phyloP scores from a whole-genome alignment of 2,113 vertebrate species.

The Delphinus delphis region DNA sequence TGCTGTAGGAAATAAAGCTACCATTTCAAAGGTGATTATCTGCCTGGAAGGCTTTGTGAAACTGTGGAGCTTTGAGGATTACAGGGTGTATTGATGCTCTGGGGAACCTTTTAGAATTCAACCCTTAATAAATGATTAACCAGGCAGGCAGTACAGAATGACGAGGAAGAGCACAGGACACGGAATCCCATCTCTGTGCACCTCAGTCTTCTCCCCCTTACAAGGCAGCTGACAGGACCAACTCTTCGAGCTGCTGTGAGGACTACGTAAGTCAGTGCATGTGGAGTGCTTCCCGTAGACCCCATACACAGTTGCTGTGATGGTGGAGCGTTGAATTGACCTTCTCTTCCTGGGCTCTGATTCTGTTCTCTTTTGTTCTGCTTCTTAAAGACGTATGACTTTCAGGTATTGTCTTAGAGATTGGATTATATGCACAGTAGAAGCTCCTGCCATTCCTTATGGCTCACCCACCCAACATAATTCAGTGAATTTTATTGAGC shows the following conservation, averaged over 20 bases:
- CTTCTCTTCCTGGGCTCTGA: background rate
- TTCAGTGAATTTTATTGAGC: background rate
- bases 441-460: background rate
- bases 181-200: background rate
- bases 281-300: rapidly evolving
- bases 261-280: rapidly evolving
- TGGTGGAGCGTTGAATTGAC: rapidly evolving
- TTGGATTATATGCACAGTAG: background rate
- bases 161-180: rapidly evolving
- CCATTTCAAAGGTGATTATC: background rate
- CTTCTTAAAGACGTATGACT: background rate
- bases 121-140: background rate
- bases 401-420: background rate
- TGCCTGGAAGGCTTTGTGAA: background rate
- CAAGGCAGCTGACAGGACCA: too few relatives aligned
- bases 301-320: rapidly evolving
- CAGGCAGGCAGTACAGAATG: background rate
- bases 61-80: background rate
- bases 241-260: background rate
- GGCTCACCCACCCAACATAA: background rate
- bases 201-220: background rate
- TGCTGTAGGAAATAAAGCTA: background rate
- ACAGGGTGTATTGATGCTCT: background rate
- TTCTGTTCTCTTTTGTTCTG: background rate
- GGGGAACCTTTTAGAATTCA: background rate